Evolutionary conservation across 2,113 vertebrate genomes (phyloP).

Genomic region (Muscicapa adusta): DNA sequence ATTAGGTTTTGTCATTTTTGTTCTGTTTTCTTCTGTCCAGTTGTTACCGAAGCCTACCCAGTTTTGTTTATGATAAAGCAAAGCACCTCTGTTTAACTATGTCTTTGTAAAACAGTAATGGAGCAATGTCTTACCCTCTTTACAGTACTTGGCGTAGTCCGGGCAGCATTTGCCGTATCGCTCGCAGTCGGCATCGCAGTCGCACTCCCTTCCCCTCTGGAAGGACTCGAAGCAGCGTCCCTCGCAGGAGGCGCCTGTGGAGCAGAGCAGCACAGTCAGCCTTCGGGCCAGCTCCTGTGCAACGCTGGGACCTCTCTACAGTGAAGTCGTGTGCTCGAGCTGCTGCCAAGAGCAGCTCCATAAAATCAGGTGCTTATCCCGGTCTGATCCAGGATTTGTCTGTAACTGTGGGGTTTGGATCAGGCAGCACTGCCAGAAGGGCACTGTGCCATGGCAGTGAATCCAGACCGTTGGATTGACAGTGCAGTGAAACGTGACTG

Average conservation of each 20-base stretch:
- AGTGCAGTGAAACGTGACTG: accelerated
- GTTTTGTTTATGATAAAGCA: not conserved
- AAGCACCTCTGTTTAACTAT: not conserved
- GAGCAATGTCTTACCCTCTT: constrained; percentile 71
- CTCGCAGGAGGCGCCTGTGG: constrained; percentile 82
- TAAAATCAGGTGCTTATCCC: not conserved
- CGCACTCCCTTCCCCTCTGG: constrained; percentile 81
- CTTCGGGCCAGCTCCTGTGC: not conserved
- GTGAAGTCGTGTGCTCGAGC: not conserved
- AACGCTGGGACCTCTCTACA: not conserved
- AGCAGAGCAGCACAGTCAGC: not conserved
- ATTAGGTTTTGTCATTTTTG: not conserved
- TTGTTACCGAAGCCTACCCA: not conserved
- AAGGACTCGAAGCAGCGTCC: constrained; percentile 90
- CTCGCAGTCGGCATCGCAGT: constrained; percentile 81
- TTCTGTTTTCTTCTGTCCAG: not conserved
- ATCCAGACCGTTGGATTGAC: not conserved
- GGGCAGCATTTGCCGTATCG: constrained; percentile 84
- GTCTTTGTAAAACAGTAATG: not conserved
- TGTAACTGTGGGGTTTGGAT: not conserved
- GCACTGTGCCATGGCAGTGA: not conserved
- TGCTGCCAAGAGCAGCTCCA: not conserved
- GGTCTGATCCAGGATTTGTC: not conserved
- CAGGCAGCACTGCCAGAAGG: not conserved
- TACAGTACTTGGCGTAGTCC: constrained; percentile 76